Percentiles rank a stretch among this genome's conserved stretches.
phyloP scores from a whole-genome alignment of 2,888 invertebrate genomes.

The Pardosa pseudoannulata region DNA sequence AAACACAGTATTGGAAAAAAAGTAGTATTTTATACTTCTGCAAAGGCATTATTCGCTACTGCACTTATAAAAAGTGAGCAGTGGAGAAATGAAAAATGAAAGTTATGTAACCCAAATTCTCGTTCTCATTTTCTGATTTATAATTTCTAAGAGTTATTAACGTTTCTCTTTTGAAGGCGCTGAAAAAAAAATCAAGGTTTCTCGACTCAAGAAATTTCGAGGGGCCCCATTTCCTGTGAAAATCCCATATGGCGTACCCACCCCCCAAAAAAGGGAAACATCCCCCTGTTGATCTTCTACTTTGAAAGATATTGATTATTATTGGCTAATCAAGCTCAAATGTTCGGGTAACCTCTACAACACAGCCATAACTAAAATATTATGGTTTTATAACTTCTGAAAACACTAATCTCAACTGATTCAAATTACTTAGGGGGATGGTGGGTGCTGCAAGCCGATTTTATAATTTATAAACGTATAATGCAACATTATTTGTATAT shows the following conservation, averaged over 20 bases:
- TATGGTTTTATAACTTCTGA: no score
- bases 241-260: constrained; percentile 61
- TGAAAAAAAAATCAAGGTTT: neutral
- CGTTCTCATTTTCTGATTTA: neutral
- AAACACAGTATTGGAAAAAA: no score
- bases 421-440: no score
- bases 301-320: constrained; percentile 6
- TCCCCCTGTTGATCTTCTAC: neutral
- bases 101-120: neutral
- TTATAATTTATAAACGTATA: no score
- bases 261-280: constrained; percentile 1
- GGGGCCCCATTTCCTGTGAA: constrained; percentile 55
- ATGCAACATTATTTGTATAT: no score
- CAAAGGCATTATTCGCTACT: no score
- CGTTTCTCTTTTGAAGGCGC: neutral
- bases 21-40: no score
- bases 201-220: constrained; percentile 6
- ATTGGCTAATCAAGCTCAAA: neutral
- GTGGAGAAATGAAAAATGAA: no score
- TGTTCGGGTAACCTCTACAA: neutral
- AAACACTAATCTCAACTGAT: no score
- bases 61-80: no score
- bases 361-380: no score
- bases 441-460: no score
- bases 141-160: neutral